Percentiles rank a stretch among this genome's conserved stretches.
These are phyloP conservation scores for Luehdorfia chinensis DNA, from an alignment of 1,140 invertebrate genomes.

Conservation along the genomic window DNA sequence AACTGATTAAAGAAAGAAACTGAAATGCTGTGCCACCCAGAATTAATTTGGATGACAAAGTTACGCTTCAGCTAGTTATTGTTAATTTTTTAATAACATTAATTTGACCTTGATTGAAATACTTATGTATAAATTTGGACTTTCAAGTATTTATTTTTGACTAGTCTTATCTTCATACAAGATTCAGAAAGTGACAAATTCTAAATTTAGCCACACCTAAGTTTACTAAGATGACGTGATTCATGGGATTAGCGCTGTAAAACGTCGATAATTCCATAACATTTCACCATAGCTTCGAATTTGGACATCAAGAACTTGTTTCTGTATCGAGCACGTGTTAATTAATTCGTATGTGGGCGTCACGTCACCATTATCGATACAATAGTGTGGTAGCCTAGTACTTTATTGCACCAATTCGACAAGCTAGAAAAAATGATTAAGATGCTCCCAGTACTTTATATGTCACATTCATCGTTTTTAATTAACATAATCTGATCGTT, in stretches of 20 bases:
- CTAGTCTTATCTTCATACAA: too few relatives aligned
- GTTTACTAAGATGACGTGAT: conserved; percentile 41
- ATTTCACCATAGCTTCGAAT: conserved; percentile 53
- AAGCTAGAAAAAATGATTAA: conserved; percentile 41
- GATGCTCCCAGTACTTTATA: conserved; percentile 27
- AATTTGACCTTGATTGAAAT: too few relatives aligned
- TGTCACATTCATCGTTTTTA: conserved; percentile 26
- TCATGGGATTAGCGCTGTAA: conserved; percentile 47
- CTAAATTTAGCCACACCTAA: conserved; percentile 26
- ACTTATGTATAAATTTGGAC: too few relatives aligned
- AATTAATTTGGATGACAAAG: too few relatives aligned
- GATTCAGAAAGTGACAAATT: conserved; percentile 13
- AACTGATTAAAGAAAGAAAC: too few relatives aligned
- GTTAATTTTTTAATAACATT: too few relatives aligned
- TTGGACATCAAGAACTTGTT: conserved; percentile 56
- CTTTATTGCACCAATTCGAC: conserved; percentile 50
- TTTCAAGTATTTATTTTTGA: too few relatives aligned
- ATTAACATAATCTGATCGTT: conserved; percentile 30
- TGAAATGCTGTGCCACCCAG: too few relatives aligned
- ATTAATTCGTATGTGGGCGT: conserved; percentile 71
- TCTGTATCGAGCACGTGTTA: conserved; percentile 54
- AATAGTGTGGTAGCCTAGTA: conserved; percentile 60
- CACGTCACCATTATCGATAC: conserved; percentile 58
- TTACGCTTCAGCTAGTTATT: too few relatives aligned
- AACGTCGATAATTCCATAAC: conserved; percentile 49